Evolutionary conservation across 2,113 vertebrate genomes (phyloP), one percentile per base, ranked within the genome.

Genomic region (Xiphorhynchus elegans): DNA sequence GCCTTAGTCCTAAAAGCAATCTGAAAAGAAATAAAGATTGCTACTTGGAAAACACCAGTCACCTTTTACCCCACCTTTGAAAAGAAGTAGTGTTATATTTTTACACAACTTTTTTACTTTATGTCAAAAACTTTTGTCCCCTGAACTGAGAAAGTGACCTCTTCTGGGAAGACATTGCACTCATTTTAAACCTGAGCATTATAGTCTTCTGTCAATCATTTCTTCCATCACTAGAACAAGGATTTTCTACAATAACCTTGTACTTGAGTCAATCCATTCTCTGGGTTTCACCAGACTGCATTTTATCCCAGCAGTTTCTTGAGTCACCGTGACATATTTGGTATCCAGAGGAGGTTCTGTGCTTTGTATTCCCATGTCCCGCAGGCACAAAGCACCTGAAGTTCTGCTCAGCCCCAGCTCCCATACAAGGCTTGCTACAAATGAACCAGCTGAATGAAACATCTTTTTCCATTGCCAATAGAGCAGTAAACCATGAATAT

Each of bases 201-300:
- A 75, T 9, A 52, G 64, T 60, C 26, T 55, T 58, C 85, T 60
- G 64, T 67, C 88, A 89, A 58, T 78, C 90, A 86, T 59, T 64
- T 89, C 56, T 88, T 91, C 75, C 39, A 87, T 49, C 64, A 72
- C 62, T 25, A 60, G 59, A 87, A 76, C 88, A 79, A 79, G 79
- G 44, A 96, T 81, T 96, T 91, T 90, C 78, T 90, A 40, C 39
- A 74, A 64, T 93, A 93, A 90, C 68, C 73, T 75, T 89, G 60
- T 37, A 72, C 66, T 78, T 29, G 49, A 72, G 76, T 84, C 83
- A 90, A 64, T 92, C 75, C 17, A 17, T 84, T 93, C 60, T 72
- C 66, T 37, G 16, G 19, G 28, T 87, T 96, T 93, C 69, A 76
- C 76, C 76, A 89, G 44, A 81, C 2, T 84, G 25, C 49, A 66